Evolutionary conservation across 2,113 vertebrate species (phyloP).

Genomic region (Zosterops lateralis): DNA sequence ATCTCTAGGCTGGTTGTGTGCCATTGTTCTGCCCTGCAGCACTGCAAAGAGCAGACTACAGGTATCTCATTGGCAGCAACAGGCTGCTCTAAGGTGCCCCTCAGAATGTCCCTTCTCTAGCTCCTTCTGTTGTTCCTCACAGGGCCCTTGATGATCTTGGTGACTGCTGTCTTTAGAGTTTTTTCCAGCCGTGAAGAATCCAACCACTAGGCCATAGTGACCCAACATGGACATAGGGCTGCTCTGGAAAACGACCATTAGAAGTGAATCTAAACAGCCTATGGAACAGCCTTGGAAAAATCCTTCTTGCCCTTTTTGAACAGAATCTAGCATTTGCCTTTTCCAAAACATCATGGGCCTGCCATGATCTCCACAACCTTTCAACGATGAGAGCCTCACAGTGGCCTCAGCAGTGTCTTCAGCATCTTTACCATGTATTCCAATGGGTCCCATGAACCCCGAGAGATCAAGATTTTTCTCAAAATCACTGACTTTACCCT

Average conservation of each 20-base stretch:
- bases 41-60: background rate
- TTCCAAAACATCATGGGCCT: background rate
- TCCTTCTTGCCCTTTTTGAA: background rate
- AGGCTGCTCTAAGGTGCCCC: background rate
- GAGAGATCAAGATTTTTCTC: background rate
- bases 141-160: background rate
- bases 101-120: background rate
- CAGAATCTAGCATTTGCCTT: background rate
- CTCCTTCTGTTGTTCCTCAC: background rate
- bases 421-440: background rate
- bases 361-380: background rate
- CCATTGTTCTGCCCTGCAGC: fast-evolving
- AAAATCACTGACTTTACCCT: background rate
- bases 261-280: background rate
- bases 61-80: background rate
- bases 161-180: background rate
- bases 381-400: background rate
- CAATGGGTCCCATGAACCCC: background rate
- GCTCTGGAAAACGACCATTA: background rate
- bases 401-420: background rate
- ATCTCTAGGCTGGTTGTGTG: background rate
- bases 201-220: background rate
- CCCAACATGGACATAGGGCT: background rate
- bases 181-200: background rate
- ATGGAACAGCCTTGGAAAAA: background rate